Conservation (phyloP, 2,888 invertebrate genomes). For the Romanomermis culicivorax region DNA sequence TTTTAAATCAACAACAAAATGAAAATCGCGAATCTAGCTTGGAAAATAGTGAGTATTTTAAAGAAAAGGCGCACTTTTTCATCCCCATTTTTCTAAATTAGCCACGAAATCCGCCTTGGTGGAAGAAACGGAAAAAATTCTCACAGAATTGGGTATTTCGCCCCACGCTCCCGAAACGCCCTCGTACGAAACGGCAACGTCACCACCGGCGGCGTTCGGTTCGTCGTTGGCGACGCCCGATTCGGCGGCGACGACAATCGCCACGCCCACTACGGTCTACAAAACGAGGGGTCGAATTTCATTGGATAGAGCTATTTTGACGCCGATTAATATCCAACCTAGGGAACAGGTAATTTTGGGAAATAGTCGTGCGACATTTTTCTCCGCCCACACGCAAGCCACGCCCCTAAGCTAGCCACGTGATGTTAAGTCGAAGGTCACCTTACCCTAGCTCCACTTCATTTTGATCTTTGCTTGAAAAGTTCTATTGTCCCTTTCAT, state of each 20-base stretch:
- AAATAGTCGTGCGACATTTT: too few relatives aligned
- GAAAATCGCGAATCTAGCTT: too few relatives aligned
- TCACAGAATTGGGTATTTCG: slow-evolving; percentile 15
- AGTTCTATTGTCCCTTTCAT: too few relatives aligned
- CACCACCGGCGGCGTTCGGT: not conserved
- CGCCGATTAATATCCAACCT: slow-evolving; percentile 10
- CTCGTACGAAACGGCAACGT: not conserved
- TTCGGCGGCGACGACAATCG: not conserved
- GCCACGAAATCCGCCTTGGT: not conserved
- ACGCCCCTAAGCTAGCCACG: too few relatives aligned
- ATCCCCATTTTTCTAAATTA: too few relatives aligned
- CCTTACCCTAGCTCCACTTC: too few relatives aligned
- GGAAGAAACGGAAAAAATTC: slow-evolving; percentile 14
- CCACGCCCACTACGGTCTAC: slow-evolving; percentile 4
- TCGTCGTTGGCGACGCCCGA: not conserved
- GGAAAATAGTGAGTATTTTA: too few relatives aligned
- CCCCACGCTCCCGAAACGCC: slow-evolving; percentile 6
- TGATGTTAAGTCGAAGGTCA: too few relatives aligned
- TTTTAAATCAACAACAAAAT: too few relatives aligned
- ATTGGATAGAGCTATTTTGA: slow-evolving; percentile 6
- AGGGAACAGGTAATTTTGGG: slow-evolving; percentile 8
- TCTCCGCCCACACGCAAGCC: too few relatives aligned
- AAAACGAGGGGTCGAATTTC: slow-evolving; percentile 3
- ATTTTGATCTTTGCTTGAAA: too few relatives aligned
- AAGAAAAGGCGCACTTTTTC: too few relatives aligned